Base-by-base conservation (phyloP, 1,140 invertebrate genomes). In the Lepidurus couesii region DNA sequence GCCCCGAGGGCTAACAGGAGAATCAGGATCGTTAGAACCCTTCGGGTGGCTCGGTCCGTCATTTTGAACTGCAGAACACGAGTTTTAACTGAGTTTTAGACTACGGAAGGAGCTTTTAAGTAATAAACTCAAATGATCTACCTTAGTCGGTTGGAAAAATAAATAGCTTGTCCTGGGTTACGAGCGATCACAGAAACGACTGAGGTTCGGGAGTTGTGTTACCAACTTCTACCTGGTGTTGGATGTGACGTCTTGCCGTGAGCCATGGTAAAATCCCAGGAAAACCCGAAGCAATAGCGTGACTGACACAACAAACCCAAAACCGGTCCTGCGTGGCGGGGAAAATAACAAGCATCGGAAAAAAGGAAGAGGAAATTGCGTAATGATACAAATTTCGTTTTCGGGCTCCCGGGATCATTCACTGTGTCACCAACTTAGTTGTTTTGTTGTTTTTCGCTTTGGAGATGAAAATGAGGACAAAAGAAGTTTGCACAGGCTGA, bases 201-300 rank as follows among this genome's bases (percentile, higher is more conserved):
- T 65, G 53, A 65, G 53, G 21, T 21, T 65, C 4, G 16, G 16
- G 53, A 65, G 13, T 65, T 65, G 53, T 65, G 53, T n/a, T 13
- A 65, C 53, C 53, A 21, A 65, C 53, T 65, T 65, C 53, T 65
- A 65, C 53, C 53, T 65, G 53, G 53, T 10, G 53, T 7, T 65
- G 53, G 53, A 65, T 65, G 53, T 65, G 53, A 65, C 53, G 53
- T 65, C 53, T 65, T 65, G 53, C 53, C 53, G 53, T 65, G 53
- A 65, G 53, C 53, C 53, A 65, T 65, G 53, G 53, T 13, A n/a
- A 65, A 65, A 65, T n/a, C 21, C 53, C 53, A 13, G 21, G 53
- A 21, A 65, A 65, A 65, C 16, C 16, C 53, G 4, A 21, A 65
- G 53, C 53, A 65, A 21, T 65, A 65, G 53, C 53, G 53, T 65